Evolutionary conservation across 2,888 invertebrate species (phyloP).

Genomic region (Koerneria pararmatus): DNA sequence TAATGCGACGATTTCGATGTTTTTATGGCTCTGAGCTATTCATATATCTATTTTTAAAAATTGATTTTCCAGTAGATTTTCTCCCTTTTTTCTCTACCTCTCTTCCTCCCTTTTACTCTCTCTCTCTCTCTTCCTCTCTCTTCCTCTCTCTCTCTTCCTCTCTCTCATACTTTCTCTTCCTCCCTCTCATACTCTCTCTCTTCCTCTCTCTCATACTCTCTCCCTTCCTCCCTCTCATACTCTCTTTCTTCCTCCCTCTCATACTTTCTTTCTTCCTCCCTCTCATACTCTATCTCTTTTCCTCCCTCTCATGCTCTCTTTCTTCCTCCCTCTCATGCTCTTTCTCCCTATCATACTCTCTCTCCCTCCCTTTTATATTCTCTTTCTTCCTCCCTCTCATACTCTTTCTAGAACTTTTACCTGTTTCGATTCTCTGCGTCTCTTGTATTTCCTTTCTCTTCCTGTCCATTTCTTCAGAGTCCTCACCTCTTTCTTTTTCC

Average conservation of each 20-base stretch:
- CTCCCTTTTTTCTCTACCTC: background rate
- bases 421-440: conserved; percentile 13
- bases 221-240: conserved; percentile 10
- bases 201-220: conserved; percentile 11
- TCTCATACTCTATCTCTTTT: conserved; percentile 17
- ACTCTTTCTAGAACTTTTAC: no score
- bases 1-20: no score
- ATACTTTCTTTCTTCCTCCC: conserved; percentile 6
- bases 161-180: background rate
- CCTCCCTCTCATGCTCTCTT: conserved; percentile 19
- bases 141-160: conserved; percentile 3
- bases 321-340: conserved; percentile 15
- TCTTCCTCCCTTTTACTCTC: background rate
- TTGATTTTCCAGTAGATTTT: no score
- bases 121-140: conserved; percentile 5
- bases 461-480: no score
- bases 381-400: background rate
- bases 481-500: no score
- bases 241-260: conserved; percentile 12
- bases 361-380: conserved; percentile 10
- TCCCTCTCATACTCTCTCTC: conserved; percentile 16
- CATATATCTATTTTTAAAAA: no score
- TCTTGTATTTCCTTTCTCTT: conserved; percentile 3
- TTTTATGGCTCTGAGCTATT: no score
- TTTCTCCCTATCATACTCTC: conserved; percentile 8